Conservation (phyloP, 2,113 vertebrate species). For the Columbina picui region DNA sequence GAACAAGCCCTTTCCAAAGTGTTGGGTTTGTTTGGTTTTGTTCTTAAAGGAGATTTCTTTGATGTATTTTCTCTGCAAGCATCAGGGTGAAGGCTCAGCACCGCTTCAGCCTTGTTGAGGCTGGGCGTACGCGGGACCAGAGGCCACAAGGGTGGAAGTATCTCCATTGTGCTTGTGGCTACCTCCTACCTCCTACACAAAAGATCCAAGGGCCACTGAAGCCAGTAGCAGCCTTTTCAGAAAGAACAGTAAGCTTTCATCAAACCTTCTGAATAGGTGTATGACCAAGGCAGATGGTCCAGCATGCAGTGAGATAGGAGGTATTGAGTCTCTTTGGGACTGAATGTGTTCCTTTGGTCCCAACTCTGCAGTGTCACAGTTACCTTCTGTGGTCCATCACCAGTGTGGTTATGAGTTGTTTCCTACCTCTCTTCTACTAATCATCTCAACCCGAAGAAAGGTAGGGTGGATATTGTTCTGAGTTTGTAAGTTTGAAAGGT, state of each 20-base stretch:
- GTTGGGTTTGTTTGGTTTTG: neutral
- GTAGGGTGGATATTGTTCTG: neutral
- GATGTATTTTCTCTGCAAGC: neutral
- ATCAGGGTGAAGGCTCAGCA: neutral
- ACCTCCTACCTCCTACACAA: neutral
- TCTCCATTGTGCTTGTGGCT: neutral
- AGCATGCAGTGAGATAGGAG: neutral
- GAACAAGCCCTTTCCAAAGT: slow-evolving; percentile 35
- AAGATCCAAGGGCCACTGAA: neutral
- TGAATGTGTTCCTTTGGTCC: neutral
- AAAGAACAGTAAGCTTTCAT: neutral
- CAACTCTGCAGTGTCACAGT: neutral
- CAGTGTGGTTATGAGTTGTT: neutral
- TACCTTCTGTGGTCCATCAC: fast-evolving
- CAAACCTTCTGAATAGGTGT: neutral
- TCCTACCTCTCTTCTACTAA: neutral
- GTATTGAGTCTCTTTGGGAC: neutral
- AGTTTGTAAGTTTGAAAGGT: neutral
- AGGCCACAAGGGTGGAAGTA: fast-evolving
- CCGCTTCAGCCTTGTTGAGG: fast-evolving
- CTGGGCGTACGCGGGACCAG: neutral
- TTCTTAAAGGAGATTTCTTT: neutral
- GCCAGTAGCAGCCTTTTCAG: neutral
- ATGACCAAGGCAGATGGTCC: neutral
- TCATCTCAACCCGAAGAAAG: neutral